These are phyloP conservation scores for Octopus bimaculoides DNA, from an alignment of 1,140 invertebrate genomes.

Conservation along the genomic window DNA sequence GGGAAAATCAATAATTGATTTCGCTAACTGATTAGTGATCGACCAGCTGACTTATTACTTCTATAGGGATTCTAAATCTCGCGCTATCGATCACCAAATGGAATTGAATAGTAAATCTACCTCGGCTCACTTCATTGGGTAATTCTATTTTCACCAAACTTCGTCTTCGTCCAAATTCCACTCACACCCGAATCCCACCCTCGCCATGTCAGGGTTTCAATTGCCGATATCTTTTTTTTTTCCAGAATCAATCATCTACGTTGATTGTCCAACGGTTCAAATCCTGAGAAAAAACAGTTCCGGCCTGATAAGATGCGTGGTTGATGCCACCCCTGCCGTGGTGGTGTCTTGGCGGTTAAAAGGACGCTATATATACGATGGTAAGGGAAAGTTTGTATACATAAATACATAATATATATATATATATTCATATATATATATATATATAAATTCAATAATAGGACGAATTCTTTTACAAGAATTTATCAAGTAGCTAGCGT, in stretches of 20 bases:
- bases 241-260: not conserved
- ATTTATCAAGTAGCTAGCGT: no score
- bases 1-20: no score
- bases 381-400: not conserved
- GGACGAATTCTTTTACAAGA: no score
- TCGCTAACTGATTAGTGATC: no score
- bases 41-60: no score
- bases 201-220: not conserved
- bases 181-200: not conserved
- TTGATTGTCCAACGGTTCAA: not conserved
- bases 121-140: no score
- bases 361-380: not conserved
- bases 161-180: not conserved
- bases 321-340: not conserved
- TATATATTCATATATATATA: not conserved
- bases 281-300: not conserved
- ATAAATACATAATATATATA: not conserved
- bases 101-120: no score
- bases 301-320: not conserved
- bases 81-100: no score
- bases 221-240: not conserved
- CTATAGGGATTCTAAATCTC: no score
- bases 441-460: not conserved
- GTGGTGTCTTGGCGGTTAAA: not conserved
- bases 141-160: no score